Conservation (phyloP, 2,113 vertebrate species). For the Syngnathus scovelli region DNA sequence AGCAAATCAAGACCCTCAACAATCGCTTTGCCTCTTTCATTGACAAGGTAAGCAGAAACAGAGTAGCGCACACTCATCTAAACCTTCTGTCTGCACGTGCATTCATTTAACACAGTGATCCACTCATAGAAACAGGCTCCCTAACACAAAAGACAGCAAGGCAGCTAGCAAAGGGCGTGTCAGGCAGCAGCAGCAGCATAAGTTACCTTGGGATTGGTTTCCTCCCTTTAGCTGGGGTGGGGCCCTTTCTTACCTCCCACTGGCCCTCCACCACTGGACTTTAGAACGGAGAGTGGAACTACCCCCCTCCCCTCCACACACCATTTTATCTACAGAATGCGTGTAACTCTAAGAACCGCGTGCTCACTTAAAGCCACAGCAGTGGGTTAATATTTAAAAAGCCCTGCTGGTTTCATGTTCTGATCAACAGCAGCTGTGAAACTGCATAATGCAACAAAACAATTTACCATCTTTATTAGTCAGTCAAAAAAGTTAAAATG, state of each 20-base stretch:
- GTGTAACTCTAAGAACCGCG: neutral
- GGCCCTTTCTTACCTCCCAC: constrained; percentile 38
- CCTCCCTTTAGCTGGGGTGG: constrained; percentile 58
- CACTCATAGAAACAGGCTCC: constrained; percentile 24
- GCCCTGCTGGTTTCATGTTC: constrained; percentile 65
- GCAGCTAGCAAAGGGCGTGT: constrained; percentile 66
- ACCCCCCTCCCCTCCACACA: neutral
- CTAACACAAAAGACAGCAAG: constrained; percentile 16
- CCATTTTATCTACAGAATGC: neutral
- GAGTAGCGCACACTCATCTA: neutral
- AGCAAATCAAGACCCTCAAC: constrained; percentile 94
- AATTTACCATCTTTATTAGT: constrained; percentile 4
- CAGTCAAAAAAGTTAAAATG: neutral
- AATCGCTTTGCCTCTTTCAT: constrained; percentile 84
- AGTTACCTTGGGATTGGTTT: constrained; percentile 64
- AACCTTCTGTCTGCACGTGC: neutral
- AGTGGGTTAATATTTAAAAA: constrained; percentile 75
- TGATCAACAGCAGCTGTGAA: constrained; percentile 21
- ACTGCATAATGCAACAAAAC: neutral
- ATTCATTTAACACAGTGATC: neutral
- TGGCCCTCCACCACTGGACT: neutral
- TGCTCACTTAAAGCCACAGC: constrained; percentile 7
- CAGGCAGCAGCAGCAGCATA: constrained; percentile 49
- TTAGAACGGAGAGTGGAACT: neutral
- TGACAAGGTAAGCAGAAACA: constrained; percentile 78